Evolutionary conservation across 2,797 vertebrate genomes (phyloP).

Genomic region (Nasua narica): DNA sequence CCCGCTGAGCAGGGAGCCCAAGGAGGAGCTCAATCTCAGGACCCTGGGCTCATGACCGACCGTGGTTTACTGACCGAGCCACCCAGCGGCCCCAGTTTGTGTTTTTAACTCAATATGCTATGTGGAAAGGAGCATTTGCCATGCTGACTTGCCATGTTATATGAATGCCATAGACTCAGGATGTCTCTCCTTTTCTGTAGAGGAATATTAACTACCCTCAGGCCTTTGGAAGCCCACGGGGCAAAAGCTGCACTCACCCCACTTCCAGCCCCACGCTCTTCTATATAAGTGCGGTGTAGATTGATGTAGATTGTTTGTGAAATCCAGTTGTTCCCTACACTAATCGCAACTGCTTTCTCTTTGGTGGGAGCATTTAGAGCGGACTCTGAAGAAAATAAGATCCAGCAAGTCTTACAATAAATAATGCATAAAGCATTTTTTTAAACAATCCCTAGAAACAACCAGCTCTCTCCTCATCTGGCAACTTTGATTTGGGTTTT

Average conservation of each 20-base stretch:
- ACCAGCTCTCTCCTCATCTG: slow-evolving; percentile 46
- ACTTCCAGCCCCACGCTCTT: neutral
- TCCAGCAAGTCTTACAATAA: slow-evolving; percentile 13
- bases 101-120: slow-evolving; percentile 37
- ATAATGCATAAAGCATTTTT: slow-evolving; percentile 48
- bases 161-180: neutral
- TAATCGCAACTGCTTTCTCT: neutral
- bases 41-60: too few species aligned
- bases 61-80: too few species aligned
- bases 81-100: neutral
- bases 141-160: neutral
- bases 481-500: slow-evolving; percentile 30
- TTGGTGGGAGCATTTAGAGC: neutral
- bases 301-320: neutral
- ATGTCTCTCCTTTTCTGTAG: neutral
- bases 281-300: neutral
- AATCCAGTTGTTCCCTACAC: neutral
- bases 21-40: too few species aligned
- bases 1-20: too few species aligned
- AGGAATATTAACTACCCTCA: neutral
- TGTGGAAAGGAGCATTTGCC: neutral
- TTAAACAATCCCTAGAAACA: slow-evolving; percentile 39
- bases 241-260: neutral
- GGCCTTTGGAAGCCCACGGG: neutral
- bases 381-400: slow-evolving; percentile 24